Evolutionary conservation across 2,888 invertebrate species (phyloP), one percentile per base, ranked within the genome.

Genomic region (Ochlodes sylvanus): DNA sequence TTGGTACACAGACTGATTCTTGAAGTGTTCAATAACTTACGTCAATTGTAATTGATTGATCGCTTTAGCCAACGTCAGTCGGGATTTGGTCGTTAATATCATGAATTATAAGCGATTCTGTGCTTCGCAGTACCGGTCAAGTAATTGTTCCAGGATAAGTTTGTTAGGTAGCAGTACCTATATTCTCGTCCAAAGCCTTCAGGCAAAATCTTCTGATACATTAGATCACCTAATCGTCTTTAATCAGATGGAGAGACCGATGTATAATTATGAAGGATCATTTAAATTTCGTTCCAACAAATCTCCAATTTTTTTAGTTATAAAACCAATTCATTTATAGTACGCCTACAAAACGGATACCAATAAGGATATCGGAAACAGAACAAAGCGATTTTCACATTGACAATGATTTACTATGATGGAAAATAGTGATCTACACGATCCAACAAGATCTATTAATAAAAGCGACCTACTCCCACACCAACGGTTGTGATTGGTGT

Each of bases 361-460:
- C 17, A 47, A 47, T 47, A 47, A 47, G 44, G 44, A 17, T 15
- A 47, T 6, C 15, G 44, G 44, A 47, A 47, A 47, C 15, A 47
- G 14, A 54, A 63, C 63, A 38, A 63, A 63, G 27, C 54, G 15
- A 34, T 63, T 63, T 41, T 63, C 52, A 21, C 38, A n/a, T 14
- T 63, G 54, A 54, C 63, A 63, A 32, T 63, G 55, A 63, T 63
- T 55, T 42, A 55, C 54, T 17, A 15, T 52, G 38, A 12, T 38
- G 12, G 12, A 38, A 9, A 1, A 34, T 9, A 34, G 34, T 34
- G 17, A 63, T 65, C 56, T 65, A 34, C 56, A 34, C 55, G 56
- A 64, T 64, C 47, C 56, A 50, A 41, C 19, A 60, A 41, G 10
- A 65, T 65, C 52, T 52, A 58, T 66, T 54, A 52, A 66, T 66